Conservation (phyloP, 2,113 vertebrate species). For the Gambusia holbrooki region DNA sequence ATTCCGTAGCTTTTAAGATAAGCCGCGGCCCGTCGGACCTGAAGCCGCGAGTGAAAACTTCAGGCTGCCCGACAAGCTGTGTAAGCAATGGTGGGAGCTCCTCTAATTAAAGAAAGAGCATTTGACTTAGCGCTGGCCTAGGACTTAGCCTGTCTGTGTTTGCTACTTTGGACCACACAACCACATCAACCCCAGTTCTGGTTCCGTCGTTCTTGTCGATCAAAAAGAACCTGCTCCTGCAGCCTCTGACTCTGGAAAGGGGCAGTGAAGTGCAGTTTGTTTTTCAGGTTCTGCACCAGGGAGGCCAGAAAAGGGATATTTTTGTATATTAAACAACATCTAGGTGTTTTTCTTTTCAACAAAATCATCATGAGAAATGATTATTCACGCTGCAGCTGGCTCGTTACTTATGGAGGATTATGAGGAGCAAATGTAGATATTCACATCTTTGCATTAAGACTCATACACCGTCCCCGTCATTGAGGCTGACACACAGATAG, state of each 20-base stretch:
- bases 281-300: neutral
- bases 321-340: neutral
- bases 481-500: neutral
- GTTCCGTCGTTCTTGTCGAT: slow-evolving; percentile 12
- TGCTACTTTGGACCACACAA: slow-evolving; percentile 67
- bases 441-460: neutral
- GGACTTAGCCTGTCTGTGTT: neutral
- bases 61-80: slow-evolving; percentile 56
- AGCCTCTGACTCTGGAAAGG: neutral
- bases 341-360: neutral
- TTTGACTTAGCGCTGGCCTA: slow-evolving; percentile 48
- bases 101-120: slow-evolving; percentile 67
- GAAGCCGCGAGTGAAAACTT: slow-evolving; percentile 58
- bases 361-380: neutral
- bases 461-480: neutral
- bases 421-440: neutral
- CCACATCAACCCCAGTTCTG: slow-evolving; percentile 26
- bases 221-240: neutral
- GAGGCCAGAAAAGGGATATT: neutral
- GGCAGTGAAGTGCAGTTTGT: neutral
- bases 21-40: slow-evolving; percentile 59
- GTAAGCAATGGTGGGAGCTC: slow-evolving; percentile 61
- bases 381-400: neutral
- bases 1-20: slow-evolving; percentile 68
- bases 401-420: neutral